Conservation (phyloP, 2,888 invertebrate species). For the Petrolisthes manimaculis region DNA sequence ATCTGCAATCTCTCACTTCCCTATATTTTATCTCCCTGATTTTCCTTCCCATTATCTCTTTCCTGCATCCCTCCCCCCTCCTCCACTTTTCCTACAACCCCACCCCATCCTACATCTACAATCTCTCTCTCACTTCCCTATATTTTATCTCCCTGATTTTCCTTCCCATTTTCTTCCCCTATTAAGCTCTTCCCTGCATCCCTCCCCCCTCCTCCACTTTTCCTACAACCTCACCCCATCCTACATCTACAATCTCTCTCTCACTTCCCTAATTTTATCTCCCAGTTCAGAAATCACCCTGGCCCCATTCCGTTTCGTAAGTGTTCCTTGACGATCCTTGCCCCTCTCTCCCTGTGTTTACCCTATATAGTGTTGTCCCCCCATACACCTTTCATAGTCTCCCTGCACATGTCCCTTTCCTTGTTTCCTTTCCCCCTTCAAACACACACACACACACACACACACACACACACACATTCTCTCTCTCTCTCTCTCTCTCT, state of each 20-base stretch:
- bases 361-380: neutral
- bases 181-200: no score
- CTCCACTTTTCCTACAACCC: neutral
- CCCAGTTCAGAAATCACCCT: neutral
- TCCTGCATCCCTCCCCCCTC: no score
- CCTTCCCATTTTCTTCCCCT: no score
- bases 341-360: no score
- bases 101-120: neutral
- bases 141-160: neutral
- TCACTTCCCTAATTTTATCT: neutral
- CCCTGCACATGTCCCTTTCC: neutral
- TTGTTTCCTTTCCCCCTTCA: neutral
- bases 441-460: no score
- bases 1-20: neutral
- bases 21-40: neutral
- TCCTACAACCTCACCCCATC: neutral
- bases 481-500: neutral
- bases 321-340: neutral
- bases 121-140: neutral
- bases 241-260: neutral
- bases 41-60: no score
- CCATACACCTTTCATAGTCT: neutral
- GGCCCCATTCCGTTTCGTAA: neutral
- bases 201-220: no score
- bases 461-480: no score